Percentiles rank a stretch among this genome's conserved stretches.
phyloP scores from a whole-genome alignment of 2,888 invertebrate genomes.

The Chalcosyrphus nemorum region DNA sequence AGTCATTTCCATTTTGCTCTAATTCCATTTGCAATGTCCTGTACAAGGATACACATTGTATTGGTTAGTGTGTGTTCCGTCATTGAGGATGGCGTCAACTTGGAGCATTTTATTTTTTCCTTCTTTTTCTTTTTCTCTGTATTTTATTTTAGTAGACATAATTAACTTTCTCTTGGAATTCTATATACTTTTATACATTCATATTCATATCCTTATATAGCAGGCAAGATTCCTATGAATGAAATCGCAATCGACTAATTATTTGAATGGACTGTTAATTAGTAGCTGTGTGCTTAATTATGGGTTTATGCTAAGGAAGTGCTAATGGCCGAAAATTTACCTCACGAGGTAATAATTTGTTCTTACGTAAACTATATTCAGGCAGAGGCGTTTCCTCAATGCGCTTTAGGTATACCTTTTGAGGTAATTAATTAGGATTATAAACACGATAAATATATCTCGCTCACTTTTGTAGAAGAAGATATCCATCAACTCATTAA shows the following conservation, averaged over 20 bases:
- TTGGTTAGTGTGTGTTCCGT: slow-evolving; percentile 13
- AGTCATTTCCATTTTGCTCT: slow-evolving; percentile 58
- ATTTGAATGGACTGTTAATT: not conserved
- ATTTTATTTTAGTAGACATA: slow-evolving; percentile 18
- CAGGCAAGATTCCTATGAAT: not conserved
- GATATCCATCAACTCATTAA: too few relatives aligned
- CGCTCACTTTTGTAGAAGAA: too few relatives aligned
- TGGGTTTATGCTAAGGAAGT: not conserved
- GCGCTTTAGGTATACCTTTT: too few relatives aligned
- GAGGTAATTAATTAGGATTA: too few relatives aligned
- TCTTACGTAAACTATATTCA: too few relatives aligned
- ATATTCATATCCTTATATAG: not conserved
- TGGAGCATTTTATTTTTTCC: slow-evolving; percentile 17
- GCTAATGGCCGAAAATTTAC: too few relatives aligned
- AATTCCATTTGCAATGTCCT: slow-evolving; percentile 66
- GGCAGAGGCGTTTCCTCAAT: too few relatives aligned
- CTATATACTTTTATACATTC: not conserved
- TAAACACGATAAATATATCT: too few relatives aligned
- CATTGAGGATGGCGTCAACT: slow-evolving; percentile 56
- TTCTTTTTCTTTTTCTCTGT: not conserved
- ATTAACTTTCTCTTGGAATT: slow-evolving; percentile 52
- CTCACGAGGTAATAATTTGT: too few relatives aligned
- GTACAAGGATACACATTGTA: slow-evolving; percentile 33
- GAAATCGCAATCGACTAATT: not conserved
- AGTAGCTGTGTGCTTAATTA: not conserved